Evolutionary conservation across 2,113 vertebrate species (phyloP), one percentile per base, ranked within the genome.

Genomic region (Genyomyrus donnyi): DNA sequence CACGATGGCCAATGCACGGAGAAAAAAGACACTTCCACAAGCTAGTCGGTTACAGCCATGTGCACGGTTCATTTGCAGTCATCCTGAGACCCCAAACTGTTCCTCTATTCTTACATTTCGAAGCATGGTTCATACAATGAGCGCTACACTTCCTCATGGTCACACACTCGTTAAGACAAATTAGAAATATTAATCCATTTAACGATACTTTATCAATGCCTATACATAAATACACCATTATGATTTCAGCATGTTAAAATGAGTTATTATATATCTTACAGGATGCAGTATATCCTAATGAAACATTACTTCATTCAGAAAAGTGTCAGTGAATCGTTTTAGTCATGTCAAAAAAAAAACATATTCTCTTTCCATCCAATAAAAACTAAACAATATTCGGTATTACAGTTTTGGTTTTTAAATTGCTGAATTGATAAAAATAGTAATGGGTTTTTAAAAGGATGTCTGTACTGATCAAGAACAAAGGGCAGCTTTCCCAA

Each of bases 401-500:
- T 52, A 17, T 85, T n/a, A 31, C 13, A 35, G 11, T 53, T 15
- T 31, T 1, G 13, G 5, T 27, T 74, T 11, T 31, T n/a, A 50
- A 13, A 50, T 24, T 83, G 70, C 48, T 83, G 46, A 49, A 89
- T 48, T 4, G 62, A 24, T 89, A 27, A 88, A 87, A 31, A 49
- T 52, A 15, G 85, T 13, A 49, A 10, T 52, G 11, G n/a, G n/a
- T 31, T 52, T 15, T 52, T 15, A 15, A 31, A 86, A 85, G 56
- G 77, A 46, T 85, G 31, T 45, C 49, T 17, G 53, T 35, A 58
- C 21, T 46, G 42, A 46, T 52, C 56, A 49, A 86, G 90, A 90
- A 91, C 88, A 91, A 91, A 85, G 90, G 90, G 27, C 49, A 52
- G 45, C 87, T 58, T 48, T 31, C 84, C 45, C 3, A 27, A 88